phyloP scores from a whole-genome alignment of 2,888 invertebrate genomes.

The Hirudinaria manillensis region DNA sequence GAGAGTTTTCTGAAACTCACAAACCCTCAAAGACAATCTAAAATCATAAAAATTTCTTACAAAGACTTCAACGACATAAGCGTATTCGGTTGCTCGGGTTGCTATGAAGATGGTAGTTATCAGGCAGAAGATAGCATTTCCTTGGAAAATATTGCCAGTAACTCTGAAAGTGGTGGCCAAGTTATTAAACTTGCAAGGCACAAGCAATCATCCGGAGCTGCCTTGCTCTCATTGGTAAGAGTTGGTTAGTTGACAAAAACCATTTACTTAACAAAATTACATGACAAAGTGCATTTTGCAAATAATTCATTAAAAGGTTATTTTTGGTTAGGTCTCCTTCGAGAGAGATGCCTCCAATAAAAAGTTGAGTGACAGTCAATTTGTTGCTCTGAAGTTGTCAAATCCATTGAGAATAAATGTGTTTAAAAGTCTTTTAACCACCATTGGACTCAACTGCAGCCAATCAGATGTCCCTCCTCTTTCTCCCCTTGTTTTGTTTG shows the following conservation, averaged over 20 bases:
- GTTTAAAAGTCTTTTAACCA: conserved; percentile 43
- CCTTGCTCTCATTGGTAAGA: conserved; percentile 39
- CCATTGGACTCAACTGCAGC: conserved; percentile 46
- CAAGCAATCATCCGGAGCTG: conserved; percentile 36
- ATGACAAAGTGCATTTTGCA: too few relatives aligned
- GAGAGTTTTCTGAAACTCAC: conserved; percentile 34
- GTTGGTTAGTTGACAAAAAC: not conserved
- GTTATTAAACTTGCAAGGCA: conserved; percentile 37
- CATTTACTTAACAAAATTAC: not conserved
- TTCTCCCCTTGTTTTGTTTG: conserved; percentile 45
- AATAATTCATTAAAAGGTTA: not conserved
- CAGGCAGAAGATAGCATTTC: conserved; percentile 32
- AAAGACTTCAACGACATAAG: conserved; percentile 41
- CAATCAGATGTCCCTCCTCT: conserved; percentile 40
- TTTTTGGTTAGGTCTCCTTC: conserved; percentile 39
- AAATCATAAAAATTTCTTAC: conserved; percentile 41
- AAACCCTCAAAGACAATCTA: conserved; percentile 23
- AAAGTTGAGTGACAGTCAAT: conserved; percentile 45
- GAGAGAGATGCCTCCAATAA: conserved; percentile 47
- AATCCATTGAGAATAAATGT: conserved; percentile 45
- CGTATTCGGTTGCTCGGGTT: conserved; percentile 42
- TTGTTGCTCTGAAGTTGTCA: conserved; percentile 45
- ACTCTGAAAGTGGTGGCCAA: conserved; percentile 30
- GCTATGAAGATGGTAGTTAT: conserved; percentile 37
- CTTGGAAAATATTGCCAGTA: conserved; percentile 34